These are phyloP conservation scores for Himalopsyche kuldschensis DNA, from an alignment of 2,888 invertebrate genomes.

Conservation along the genomic window DNA sequence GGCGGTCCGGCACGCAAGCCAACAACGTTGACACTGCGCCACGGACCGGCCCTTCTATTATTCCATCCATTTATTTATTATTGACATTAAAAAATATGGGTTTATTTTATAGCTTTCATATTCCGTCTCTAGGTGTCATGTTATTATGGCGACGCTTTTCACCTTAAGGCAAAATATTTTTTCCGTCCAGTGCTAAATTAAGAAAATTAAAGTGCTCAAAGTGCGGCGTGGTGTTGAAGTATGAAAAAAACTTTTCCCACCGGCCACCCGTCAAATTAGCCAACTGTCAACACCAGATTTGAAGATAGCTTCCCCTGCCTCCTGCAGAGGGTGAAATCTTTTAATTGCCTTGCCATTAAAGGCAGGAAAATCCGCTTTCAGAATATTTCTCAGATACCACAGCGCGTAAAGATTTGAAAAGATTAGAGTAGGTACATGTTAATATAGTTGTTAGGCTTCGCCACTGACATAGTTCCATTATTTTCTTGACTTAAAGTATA, in stretches of 20 bases:
- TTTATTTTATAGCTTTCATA: no score
- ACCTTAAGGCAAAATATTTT: no score
- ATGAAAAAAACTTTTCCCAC: not conserved
- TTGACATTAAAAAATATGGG: no score
- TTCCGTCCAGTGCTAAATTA: not conserved
- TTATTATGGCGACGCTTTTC: no score
- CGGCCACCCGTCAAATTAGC: conserved; percentile 32
- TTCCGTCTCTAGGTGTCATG: no score
- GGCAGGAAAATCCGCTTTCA: not conserved
- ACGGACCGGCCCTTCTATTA: no score
- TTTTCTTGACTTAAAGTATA: no score
- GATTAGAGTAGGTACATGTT: not conserved
- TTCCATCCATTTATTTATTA: no score
- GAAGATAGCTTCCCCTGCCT: not conserved
- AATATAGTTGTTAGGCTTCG: not conserved
- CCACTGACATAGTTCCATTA: not conserved
- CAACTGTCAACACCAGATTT: conserved; percentile 30
- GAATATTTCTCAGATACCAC: not conserved
- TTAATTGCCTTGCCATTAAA: conserved; percentile 9
- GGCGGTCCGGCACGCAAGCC: no score
- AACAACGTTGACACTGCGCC: no score
- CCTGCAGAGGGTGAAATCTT: conserved; percentile 3
- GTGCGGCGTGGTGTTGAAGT: not conserved
- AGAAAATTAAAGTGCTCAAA: not conserved
- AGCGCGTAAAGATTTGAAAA: not conserved